Evolutionary conservation across 1,140 invertebrate genomes (phyloP), one percentile per base, ranked within the genome.

Genomic region (Microvelia longipes): DNA sequence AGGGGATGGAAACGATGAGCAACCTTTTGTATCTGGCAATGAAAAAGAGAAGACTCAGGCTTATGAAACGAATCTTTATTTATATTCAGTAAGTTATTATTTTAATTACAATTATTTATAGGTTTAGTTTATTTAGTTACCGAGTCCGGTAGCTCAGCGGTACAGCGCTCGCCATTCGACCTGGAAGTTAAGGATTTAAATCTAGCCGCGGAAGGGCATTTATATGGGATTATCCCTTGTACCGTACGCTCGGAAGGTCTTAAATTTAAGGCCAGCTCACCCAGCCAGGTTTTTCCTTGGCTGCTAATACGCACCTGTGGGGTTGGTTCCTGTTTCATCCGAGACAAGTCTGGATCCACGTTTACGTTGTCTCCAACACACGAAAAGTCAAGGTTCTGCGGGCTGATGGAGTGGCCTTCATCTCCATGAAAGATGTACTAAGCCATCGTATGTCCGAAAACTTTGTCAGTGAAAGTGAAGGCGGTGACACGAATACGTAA

Each of bases 41-140:
- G 83, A 85, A 74, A 82, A 82, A 69, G 86, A 88, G 70, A 85
- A 86, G 75, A 82, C 83, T 74, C 82, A 83, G 14, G 85, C 84
- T 69, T 88, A 87, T 78, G 86, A 88, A 73, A 87, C 86, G 71
- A 88, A 88, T 80, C 82, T 89, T 67, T 89, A 89, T 77, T 83
- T 89, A 28, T 89, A 89, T 75, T 84, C 82, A 77, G 86, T 88
- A 78, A 85, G 85, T 83, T 73, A 50, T 71, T 19, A 11, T n/a
- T 60, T 60, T 13, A 13, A n/a, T 60, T 13, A 13, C n/a, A 13
- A 60, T 13, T n/a, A n/a, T 13, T 60, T 13, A 65, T n/a, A 24
- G 5, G 11, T 65, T 5, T 2, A 65, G 26, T 2, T 66, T 26
- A 60, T 65, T 19, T 27, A 14, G 26, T 11, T 29, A 11, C 5